These are phyloP conservation scores for Rhabdomys dilectus DNA, from an alignment of 2,113 vertebrate species.

Conservation along the genomic window DNA sequence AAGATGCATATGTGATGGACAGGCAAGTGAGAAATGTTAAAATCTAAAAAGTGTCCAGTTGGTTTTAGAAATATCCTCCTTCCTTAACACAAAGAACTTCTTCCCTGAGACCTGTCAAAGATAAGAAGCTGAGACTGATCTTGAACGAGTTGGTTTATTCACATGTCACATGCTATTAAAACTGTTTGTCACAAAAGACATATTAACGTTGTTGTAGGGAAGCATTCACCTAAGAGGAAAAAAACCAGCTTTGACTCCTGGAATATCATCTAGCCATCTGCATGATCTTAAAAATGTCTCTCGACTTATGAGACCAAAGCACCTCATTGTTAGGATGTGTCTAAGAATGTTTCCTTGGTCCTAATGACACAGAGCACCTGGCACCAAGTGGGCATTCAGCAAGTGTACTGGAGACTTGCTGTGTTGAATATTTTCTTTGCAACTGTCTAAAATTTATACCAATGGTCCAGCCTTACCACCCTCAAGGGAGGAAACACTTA, in stretches of 20 bases:
- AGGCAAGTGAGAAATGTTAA: background rate
- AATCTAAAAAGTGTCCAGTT: conserved; percentile 30
- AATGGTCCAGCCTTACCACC: background rate
- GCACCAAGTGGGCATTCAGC: background rate
- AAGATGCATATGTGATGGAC: background rate
- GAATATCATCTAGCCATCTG: conserved; percentile 7
- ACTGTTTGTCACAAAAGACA: background rate
- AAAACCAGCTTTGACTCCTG: background rate
- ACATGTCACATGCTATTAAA: background rate
- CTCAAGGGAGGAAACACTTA: background rate
- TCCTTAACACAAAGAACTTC: background rate
- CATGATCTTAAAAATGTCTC: background rate
- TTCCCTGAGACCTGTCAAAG: background rate
- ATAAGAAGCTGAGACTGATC: background rate
- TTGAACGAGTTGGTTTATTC: background rate
- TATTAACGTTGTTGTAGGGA: background rate
- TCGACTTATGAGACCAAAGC: background rate
- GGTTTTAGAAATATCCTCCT: background rate
- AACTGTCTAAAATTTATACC: background rate
- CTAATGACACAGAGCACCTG: background rate
- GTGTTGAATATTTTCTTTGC: background rate
- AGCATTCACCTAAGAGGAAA: background rate
- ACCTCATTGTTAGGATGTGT: background rate
- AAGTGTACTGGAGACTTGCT: background rate
- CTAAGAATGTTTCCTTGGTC: background rate